A percentile compares a stretch with the other conserved stretches of the same genome.
Conservation (phyloP, 1,140 invertebrate species). For the Ips typographus region DNA sequence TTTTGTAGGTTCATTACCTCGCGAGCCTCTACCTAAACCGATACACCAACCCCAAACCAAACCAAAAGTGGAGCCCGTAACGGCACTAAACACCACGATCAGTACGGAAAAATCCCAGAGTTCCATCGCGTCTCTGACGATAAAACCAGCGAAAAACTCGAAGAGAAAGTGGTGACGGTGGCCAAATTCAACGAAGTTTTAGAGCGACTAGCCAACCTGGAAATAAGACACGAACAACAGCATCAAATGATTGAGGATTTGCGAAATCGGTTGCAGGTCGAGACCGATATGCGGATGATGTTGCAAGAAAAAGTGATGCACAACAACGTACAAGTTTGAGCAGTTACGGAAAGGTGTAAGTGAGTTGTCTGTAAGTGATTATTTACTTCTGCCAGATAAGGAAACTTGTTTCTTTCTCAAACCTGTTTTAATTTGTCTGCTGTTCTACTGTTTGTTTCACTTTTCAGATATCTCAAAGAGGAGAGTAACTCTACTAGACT, state of each 20-base stretch:
- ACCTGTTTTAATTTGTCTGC: too few species aligned
- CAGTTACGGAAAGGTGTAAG: neutral
- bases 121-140: neutral
- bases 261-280: slow-evolving; percentile 55
- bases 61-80: too few species aligned
- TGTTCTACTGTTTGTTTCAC: too few species aligned
- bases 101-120: slow-evolving; percentile 12
- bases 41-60: too few species aligned
- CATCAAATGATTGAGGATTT: slow-evolving; percentile 61
- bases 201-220: slow-evolving; percentile 59
- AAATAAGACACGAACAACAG: slow-evolving; percentile 60
- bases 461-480: too few species aligned
- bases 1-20: slow-evolving; percentile 9
- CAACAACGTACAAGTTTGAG: slow-evolving; percentile 39
- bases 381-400: too few species aligned
- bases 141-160: neutral
- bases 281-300: slow-evolving; percentile 60
- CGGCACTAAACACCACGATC: slow-evolving; percentile 19
- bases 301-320: slow-evolving; percentile 57
- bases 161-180: neutral
- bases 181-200: slow-evolving; percentile 51
- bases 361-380: too few species aligned
- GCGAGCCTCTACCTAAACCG: slow-evolving; percentile 12
- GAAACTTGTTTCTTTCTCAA: too few species aligned
- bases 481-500: too few species aligned